Conservation (phyloP, 1,140 invertebrate genomes). For the Macrotrachela quadricornifera region DNA sequence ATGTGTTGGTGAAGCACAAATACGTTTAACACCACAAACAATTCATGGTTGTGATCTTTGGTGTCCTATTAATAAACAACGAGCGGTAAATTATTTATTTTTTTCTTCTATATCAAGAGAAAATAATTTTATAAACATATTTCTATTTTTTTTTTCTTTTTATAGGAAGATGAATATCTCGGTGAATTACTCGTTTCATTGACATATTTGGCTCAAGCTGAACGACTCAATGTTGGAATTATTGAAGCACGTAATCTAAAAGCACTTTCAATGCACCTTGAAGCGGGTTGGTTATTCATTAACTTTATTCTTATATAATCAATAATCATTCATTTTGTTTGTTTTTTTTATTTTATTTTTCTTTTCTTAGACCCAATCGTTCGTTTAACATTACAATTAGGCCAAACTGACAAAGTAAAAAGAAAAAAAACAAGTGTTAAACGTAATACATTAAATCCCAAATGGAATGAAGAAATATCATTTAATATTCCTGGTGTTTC, state of each 20-base stretch:
- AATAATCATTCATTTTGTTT: neutral
- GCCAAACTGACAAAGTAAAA: conserved; percentile 34
- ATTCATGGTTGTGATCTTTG: too few species aligned
- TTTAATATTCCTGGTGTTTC: conserved; percentile 36
- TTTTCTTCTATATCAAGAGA: too few species aligned
- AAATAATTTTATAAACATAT: too few species aligned
- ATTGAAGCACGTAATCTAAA: conserved; percentile 55
- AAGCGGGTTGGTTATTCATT: conserved; percentile 31
- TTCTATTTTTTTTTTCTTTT: conserved; percentile 2
- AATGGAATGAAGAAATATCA: conserved; percentile 39
- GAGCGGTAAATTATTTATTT: too few species aligned
- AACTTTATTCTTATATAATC: too few species aligned
- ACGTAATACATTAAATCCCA: conserved; percentile 35
- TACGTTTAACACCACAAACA: too few species aligned
- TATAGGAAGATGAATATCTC: conserved; percentile 47
- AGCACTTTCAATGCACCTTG: conserved; percentile 56
- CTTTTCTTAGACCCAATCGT: conserved; percentile 35
- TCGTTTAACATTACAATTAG: conserved; percentile 36
- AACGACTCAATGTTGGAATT: conserved; percentile 49
- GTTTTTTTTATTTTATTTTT: neutral
- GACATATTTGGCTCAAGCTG: conserved; percentile 53
- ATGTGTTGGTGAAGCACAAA: too few species aligned
- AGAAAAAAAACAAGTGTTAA: conserved; percentile 40
- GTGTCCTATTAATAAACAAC: too few species aligned
- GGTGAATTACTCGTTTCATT: conserved; percentile 55